A percentile compares a stretch with the other conserved stretches of the same genome.
These are phyloP conservation scores for Mellivora capensis DNA, from an alignment of 2,113 vertebrate genomes.

Conservation along the genomic window DNA sequence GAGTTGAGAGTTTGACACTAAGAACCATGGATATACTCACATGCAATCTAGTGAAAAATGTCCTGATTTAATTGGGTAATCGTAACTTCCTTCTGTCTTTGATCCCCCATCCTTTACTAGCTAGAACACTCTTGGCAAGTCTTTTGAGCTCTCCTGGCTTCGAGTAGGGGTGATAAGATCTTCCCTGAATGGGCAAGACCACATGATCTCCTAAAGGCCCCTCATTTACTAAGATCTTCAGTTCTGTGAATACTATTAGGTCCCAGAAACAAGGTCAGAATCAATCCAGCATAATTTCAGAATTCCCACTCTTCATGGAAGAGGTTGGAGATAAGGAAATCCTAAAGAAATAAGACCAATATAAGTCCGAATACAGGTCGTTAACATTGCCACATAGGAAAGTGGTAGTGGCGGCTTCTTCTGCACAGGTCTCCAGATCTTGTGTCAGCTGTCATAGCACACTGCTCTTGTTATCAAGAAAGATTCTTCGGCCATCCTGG, in stretches of 20 bases:
- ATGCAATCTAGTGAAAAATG: neutral
- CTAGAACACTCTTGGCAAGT: neutral
- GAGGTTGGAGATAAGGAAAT: neutral
- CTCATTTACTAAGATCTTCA: neutral
- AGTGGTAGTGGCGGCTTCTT: accelerated
- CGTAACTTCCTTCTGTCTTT: neutral
- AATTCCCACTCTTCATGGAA: neutral
- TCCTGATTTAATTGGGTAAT: neutral
- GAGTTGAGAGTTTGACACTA: neutral
- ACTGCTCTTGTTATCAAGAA: neutral
- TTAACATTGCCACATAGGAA: neutral
- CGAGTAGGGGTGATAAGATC: neutral
- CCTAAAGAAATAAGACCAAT: neutral
- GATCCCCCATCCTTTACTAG: neutral
- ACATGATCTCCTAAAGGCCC: neutral
- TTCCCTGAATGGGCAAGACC: neutral
- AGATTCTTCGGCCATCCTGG: too few species aligned
- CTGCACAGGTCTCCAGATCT: neutral
- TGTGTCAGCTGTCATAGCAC: neutral
- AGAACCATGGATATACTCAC: neutral
- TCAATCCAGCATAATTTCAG: neutral
- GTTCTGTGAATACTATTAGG: neutral
- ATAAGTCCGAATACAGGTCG: neutral
- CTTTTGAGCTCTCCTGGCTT: neutral
- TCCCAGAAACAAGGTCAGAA: neutral